Conservation (phyloP, 2,888 invertebrate species). For the Pantelozetes paolii region DNA sequence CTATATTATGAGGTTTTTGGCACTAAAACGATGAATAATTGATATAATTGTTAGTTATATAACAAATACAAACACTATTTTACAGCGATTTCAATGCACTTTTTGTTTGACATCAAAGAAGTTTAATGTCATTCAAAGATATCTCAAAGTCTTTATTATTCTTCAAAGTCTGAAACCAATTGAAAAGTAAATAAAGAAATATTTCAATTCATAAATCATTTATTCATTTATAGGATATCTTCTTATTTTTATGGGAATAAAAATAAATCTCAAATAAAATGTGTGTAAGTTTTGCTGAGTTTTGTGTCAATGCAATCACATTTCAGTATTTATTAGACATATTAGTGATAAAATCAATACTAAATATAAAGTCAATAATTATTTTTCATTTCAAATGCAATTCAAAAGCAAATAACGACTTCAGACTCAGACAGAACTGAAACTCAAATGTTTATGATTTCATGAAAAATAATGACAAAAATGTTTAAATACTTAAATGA, state of each 20-base stretch:
- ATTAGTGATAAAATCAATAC: not conserved
- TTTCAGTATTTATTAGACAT: not conserved
- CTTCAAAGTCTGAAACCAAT: not conserved
- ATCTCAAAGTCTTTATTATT: not conserved
- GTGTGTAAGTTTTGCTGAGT: not conserved
- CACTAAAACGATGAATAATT: not conserved
- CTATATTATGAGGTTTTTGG: conserved; percentile 2
- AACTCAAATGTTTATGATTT: not conserved
- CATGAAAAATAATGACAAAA: not conserved
- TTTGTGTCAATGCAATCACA: not conserved
- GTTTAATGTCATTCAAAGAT: not conserved
- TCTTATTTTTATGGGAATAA: not conserved
- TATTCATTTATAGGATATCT: not conserved
- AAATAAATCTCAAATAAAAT: not conserved
- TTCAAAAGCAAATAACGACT: not conserved
- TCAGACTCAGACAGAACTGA: no score
- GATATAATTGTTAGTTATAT: not conserved
- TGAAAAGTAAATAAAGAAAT: not conserved
- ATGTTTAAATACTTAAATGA: not conserved
- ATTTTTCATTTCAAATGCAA: not conserved
- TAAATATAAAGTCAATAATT: not conserved
- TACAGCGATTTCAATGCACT: not conserved
- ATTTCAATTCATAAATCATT: conserved; percentile 5
- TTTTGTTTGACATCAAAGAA: not conserved
- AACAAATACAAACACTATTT: conserved; percentile 21